Evolutionary conservation across 2,888 invertebrate genomes (phyloP).

Genomic region (Sthenelais limicola): DNA sequence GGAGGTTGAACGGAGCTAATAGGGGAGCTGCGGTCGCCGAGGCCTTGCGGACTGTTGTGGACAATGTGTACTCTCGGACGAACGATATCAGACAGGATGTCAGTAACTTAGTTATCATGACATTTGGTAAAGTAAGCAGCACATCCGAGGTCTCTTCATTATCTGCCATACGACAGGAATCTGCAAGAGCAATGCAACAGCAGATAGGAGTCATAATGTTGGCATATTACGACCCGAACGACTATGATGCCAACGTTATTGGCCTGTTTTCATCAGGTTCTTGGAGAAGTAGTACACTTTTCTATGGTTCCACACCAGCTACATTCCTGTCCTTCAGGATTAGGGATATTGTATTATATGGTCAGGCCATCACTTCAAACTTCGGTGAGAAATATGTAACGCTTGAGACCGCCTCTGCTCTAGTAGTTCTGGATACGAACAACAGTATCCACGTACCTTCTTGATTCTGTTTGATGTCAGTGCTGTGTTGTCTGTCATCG

Average conservation of each 20-base stretch:
- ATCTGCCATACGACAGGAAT: background rate
- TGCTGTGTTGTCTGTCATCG: too few species aligned
- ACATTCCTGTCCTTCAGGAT: slow-evolving; percentile 7
- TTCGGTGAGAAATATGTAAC: slow-evolving; percentile 32
- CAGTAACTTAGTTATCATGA: slow-evolving; percentile 3
- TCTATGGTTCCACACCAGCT: background rate
- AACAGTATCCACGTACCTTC: too few species aligned
- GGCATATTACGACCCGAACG: background rate
- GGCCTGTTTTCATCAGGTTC: background rate
- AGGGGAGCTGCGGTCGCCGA: slow-evolving; percentile 1
- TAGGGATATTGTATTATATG: slow-evolving; percentile 19
- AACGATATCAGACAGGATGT: slow-evolving; percentile 10
- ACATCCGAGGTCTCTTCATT: background rate
- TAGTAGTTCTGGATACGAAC: too few species aligned
- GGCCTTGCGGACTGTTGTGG: slow-evolving; percentile 7
- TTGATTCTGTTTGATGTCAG: too few species aligned
- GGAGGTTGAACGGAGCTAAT: background rate
- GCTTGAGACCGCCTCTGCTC: too few species aligned
- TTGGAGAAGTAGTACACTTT: background rate
- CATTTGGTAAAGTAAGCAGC: too few species aligned
- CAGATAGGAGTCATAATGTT: slow-evolving; percentile 9
- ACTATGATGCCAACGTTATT: background rate
- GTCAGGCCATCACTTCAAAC: slow-evolving; percentile 15
- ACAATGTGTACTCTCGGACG: background rate
- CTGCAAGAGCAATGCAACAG: background rate